Conservation (phyloP, 2,113 vertebrate genomes). For the Erythrolamprus reginae region DNA sequence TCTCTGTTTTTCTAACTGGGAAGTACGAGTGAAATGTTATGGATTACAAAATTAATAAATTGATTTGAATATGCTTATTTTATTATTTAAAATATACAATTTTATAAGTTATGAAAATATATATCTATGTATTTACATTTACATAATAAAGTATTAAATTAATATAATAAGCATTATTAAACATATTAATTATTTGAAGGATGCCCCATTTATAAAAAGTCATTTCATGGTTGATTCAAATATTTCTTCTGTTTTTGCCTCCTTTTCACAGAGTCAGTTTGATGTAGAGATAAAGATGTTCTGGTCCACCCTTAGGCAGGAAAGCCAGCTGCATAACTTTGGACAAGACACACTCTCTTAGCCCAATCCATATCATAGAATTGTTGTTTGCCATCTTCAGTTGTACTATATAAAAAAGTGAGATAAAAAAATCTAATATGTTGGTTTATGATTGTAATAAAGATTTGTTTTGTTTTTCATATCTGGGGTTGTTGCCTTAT, state of each 20-base stretch:
- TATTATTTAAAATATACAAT: background rate
- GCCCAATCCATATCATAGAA: background rate
- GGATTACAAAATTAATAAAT: background rate
- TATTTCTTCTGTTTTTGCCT: background rate
- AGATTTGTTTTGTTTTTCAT: background rate
- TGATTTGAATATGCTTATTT: background rate
- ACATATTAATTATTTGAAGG: background rate
- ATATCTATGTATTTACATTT: background rate
- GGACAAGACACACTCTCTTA: background rate
- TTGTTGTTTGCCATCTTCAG: background rate
- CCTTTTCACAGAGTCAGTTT: background rate
- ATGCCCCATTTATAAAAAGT: background rate
- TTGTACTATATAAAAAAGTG: background rate
- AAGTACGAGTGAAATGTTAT: conserved; percentile 6
- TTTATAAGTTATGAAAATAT: background rate
- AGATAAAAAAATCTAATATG: background rate
- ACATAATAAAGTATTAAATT: background rate
- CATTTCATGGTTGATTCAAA: background rate
- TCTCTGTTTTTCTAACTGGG: conserved; percentile 80
- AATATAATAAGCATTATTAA: background rate
- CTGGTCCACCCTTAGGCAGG: background rate
- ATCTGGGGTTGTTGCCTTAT: background rate
- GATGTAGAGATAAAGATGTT: background rate
- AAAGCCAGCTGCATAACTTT: background rate
- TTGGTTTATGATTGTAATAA: background rate